Evolutionary conservation across 2,113 vertebrate genomes (phyloP), one percentile per base, ranked within the genome.

Genomic region (Neotoma lepida): DNA sequence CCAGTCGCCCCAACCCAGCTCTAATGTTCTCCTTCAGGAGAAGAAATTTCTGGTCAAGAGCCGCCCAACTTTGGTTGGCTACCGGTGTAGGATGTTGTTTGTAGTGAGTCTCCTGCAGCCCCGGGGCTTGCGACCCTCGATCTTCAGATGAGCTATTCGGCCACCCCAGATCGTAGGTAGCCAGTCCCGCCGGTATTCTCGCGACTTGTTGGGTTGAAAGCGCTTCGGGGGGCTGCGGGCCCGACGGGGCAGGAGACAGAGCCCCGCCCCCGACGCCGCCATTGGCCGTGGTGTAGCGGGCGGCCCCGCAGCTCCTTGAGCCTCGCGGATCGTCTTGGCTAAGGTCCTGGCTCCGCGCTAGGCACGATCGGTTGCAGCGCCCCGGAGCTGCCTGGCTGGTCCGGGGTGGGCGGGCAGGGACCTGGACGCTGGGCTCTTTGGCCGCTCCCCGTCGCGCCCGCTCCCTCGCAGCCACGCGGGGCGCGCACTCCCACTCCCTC

Each of bases 211-310:
- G 6, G 49, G 15, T 54, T 17, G 39, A 44, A 2, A 90, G 49
- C 7, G 13, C 63, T 5, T 35, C 3, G 51, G 2, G 39, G 61
- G 33, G 0, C 56, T 4, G 28, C 9, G 6, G 28, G 70, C 24
- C 35, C 18, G 51, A 73, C 86, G 26, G 63, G 61, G 41, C 86
- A 22, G 54, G 46, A 49, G 84, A 35, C 82, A 3, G 39, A 76
- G 88, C 93, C 96, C 96, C 95, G 96, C 96, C 94, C 93, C 91
- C 63, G 78, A 74, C 81, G 80, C 89, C 22, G 96, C 94, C 91
- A 97, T 97, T 97, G 97, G 97, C 84, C n/a, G 58, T n/a, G 18
- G 63, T 35, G 0, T 51, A 86, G 89, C 41, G 22, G 87, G 91
- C 64, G 86, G 87, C 61, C 93, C 63, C 49, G 49, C 73, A 0